Percentiles rank a stretch among this genome's conserved stretches.
Evolutionary conservation across 2,888 invertebrate genomes (phyloP).

Genomic region (Sinohyriopsis cumingii): DNA sequence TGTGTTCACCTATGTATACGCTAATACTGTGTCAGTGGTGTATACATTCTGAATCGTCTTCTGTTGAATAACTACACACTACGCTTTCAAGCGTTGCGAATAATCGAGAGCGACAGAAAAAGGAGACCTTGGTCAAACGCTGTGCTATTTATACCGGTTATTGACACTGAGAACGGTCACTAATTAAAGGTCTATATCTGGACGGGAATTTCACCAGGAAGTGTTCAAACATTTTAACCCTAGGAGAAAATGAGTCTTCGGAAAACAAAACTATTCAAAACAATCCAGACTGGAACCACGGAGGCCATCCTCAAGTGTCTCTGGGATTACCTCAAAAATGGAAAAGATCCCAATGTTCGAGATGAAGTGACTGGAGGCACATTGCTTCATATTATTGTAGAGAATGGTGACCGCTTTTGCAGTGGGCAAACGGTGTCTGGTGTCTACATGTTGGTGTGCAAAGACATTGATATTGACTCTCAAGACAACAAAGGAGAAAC

Average conservation of each 20-base stretch:
- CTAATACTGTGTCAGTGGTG: too few species aligned
- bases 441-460: conserved; percentile 62
- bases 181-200: too few species aligned
- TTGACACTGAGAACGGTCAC: too few species aligned
- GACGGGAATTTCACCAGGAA: too few species aligned
- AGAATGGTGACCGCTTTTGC: conserved; percentile 52
- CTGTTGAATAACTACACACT: too few species aligned
- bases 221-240: too few species aligned
- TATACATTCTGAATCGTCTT: too few species aligned
- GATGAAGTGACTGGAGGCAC: conserved; percentile 57
- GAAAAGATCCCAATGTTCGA: conserved; percentile 56
- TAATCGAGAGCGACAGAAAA: too few species aligned
- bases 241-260: conserved; percentile 46
- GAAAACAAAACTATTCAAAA: conserved; percentile 72
- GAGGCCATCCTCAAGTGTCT: conserved; percentile 49
- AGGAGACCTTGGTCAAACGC: too few species aligned
- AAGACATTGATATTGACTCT: conserved; percentile 61
- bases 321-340: conserved; percentile 55
- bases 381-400: conserved; percentile 57
- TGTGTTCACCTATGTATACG: too few species aligned
- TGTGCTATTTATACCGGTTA: too few species aligned
- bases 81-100: too few species aligned
- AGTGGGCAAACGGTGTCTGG: conserved; percentile 57
- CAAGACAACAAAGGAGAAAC: conserved; percentile 57
- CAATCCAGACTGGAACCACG: conserved; percentile 47